Percentiles rank a stretch among this genome's conserved stretches.
Conservation (phyloP, 2,888 invertebrate genomes). For the Andrena bicolor region DNA sequence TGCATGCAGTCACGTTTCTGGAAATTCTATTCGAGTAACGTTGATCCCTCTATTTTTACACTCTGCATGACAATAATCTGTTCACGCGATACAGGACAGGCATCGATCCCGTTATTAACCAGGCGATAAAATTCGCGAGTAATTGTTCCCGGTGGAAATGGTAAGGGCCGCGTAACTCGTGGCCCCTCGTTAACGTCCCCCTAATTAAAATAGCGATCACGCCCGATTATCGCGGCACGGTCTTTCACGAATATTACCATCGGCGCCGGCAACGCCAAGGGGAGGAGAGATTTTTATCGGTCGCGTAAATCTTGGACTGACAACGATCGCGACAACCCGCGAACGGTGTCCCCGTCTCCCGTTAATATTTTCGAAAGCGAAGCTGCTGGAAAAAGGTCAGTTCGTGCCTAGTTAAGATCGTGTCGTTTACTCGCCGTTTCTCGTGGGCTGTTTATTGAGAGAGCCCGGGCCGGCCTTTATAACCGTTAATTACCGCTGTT, state of each 20-base stretch:
- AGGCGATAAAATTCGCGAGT: slow-evolving; percentile 8
- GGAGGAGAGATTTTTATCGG: slow-evolving; percentile 9
- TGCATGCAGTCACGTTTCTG: slow-evolving; percentile 46
- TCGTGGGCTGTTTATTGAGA: slow-evolving; percentile 45
- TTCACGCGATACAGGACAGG: background rate
- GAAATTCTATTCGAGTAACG: slow-evolving; percentile 23
- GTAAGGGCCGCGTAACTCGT: background rate
- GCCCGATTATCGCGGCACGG: background rate
- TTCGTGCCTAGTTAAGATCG: slow-evolving; percentile 45
- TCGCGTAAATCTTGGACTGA: slow-evolving; percentile 25
- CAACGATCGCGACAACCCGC: slow-evolving; percentile 29
- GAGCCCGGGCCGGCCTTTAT: slow-evolving; percentile 44
- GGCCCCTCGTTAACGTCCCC: slow-evolving; percentile 1
- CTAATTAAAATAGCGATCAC: slow-evolving; percentile 51
- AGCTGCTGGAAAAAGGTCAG: slow-evolving; percentile 60
- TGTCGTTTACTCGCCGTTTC: slow-evolving; percentile 26
- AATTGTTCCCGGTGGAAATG: background rate
- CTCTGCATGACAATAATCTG: background rate
- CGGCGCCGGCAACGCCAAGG: background rate
- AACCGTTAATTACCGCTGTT: slow-evolving; percentile 67
- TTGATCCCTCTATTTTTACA: background rate
- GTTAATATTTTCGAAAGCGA: slow-evolving; percentile 58
- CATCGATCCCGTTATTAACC: background rate
- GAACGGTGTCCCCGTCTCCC: background rate
- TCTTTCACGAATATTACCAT: slow-evolving; percentile 15